phyloP scores from a whole-genome alignment of 1,140 invertebrate genomes.

The Euura lappo region DNA sequence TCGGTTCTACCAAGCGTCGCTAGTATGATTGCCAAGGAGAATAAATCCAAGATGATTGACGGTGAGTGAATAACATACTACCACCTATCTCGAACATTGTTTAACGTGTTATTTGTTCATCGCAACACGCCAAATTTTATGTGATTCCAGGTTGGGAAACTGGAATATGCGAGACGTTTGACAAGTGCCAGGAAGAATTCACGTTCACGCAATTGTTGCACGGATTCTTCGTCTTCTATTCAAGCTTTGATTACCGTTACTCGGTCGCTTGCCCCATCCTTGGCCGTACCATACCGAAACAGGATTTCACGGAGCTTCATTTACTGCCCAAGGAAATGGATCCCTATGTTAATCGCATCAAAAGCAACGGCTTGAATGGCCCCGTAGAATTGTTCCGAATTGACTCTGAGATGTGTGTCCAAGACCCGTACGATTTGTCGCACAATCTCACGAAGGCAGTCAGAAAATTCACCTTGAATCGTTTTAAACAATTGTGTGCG shows the following conservation, averaged over 20 bases:
- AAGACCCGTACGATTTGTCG: slow-evolving; percentile 61
- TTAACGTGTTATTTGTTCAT: too few relatives aligned
- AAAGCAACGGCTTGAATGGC: slow-evolving; percentile 13
- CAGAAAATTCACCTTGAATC: slow-evolving; percentile 31
- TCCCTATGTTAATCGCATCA: slow-evolving; percentile 42
- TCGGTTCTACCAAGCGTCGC: slow-evolving; percentile 36
- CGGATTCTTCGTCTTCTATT: slow-evolving; percentile 61
- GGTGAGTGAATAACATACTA: slow-evolving; percentile 21
- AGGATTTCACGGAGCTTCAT: slow-evolving; percentile 15
- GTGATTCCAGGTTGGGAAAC: slow-evolving; percentile 21
- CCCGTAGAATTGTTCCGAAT: slow-evolving; percentile 39
- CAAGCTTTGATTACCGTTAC: slow-evolving; percentile 55
- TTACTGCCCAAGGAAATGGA: slow-evolving; percentile 31
- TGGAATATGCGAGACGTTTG: slow-evolving; percentile 8
- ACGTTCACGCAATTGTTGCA: slow-evolving; percentile 50
- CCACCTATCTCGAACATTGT: too few relatives aligned
- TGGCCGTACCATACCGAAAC: slow-evolving; percentile 48
- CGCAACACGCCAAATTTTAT: too few relatives aligned
- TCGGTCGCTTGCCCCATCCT: slow-evolving; percentile 58
- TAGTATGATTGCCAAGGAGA: slow-evolving; percentile 30
- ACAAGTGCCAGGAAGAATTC: background rate
- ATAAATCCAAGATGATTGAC: slow-evolving; percentile 22
- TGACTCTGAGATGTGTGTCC: slow-evolving; percentile 54
- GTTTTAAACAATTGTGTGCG: slow-evolving; percentile 34
- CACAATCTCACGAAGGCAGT: slow-evolving; percentile 58